Base-by-base conservation (phyloP, 2,888 invertebrate genomes). In the Thalpophila matura region DNA sequence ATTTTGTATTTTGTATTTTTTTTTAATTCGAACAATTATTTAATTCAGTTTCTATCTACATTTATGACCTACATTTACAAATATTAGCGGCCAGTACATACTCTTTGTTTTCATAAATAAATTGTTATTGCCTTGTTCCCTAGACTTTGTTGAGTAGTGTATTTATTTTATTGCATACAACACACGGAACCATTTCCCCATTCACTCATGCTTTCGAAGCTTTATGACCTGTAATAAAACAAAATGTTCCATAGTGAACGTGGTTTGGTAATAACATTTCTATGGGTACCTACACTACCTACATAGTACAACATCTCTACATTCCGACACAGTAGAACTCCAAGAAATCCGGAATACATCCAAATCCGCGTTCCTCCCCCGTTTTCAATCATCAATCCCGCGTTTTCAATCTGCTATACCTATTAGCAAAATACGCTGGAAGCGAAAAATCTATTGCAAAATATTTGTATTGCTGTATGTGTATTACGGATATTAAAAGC, bases 161-260 rank as follows among this genome's bases (percentile, higher is more conserved):
- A 66, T 53, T 74, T 68, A 63, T 70, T 46, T 33, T 73, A 57
- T 51, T 54, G 51, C 69, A 76, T 75, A 77, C 59, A 47, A 64
- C 62, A 69, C 55, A 42, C 82, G 80, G 80, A 85, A 87, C 81
- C 66, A 71, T 83, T 86, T 88, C 83, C 80, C 64, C 57, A 69
- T 61, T 62, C 65, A 67, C 64, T 66, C 74, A 81, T 80, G 82
- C 78, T 65, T 80, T 77, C 66, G 55, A 77, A 77, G 63, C 62
- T 68, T 75, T 80, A 82, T 81, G 85, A 82, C 81, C 74, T 74
- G 83, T 76, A 74, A 86, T 90, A 87, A 89, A 87, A 83, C 67
- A 79, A 84, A 84, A 78, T 78, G 80, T 79, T 86, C 62, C 59
- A 78, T 74, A 82, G 81, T 83, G 80, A 80, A 73, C 29, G 75